These are phyloP conservation scores for Unio delphinus DNA, from an alignment of 2,888 invertebrate species.

Conservation along the genomic window DNA sequence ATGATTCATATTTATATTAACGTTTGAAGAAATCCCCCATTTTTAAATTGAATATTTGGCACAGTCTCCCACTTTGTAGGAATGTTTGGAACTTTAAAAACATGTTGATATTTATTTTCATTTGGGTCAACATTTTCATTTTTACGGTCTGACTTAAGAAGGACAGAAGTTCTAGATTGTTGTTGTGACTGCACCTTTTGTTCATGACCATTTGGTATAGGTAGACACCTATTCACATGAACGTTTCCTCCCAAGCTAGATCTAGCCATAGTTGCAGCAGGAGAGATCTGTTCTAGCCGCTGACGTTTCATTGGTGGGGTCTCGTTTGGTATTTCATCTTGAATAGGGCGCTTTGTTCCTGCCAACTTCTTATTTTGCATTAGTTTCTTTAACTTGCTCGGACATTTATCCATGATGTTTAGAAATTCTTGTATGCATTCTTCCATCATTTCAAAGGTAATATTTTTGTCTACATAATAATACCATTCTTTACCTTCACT, in stretches of 20 bases:
- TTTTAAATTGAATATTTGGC: too few relatives aligned
- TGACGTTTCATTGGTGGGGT: conserved; percentile 6
- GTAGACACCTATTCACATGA: too few relatives aligned
- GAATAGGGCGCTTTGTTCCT: background rate
- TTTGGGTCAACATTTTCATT: background rate
- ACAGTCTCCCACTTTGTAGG: too few relatives aligned
- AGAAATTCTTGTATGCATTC: conserved; percentile 81
- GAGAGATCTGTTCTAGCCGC: background rate
- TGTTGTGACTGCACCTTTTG: too few relatives aligned
- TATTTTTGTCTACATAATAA: conserved; percentile 92
- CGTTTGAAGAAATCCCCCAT: too few relatives aligned
- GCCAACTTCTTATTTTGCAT: too few relatives aligned
- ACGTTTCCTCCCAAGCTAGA: too few relatives aligned
- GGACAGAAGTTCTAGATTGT: too few relatives aligned
- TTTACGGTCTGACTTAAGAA: background rate
- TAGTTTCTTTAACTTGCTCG: conserved; percentile 85
- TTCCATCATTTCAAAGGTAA: conserved; percentile 87
- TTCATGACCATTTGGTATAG: too few relatives aligned
- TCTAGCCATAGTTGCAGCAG: too few relatives aligned
- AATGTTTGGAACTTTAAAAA: too few relatives aligned
- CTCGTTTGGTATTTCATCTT: conserved; percentile 1
- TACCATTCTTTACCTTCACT: conserved; percentile 96
- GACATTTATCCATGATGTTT: conserved; percentile 92
- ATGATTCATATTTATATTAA: too few relatives aligned
- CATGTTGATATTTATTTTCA: conserved; percentile 1